Percentiles rank a stretch among this genome's conserved stretches.
phyloP scores from a whole-genome alignment of 2,797 vertebrate species.

The Lutjanus argentimaculatus region DNA sequence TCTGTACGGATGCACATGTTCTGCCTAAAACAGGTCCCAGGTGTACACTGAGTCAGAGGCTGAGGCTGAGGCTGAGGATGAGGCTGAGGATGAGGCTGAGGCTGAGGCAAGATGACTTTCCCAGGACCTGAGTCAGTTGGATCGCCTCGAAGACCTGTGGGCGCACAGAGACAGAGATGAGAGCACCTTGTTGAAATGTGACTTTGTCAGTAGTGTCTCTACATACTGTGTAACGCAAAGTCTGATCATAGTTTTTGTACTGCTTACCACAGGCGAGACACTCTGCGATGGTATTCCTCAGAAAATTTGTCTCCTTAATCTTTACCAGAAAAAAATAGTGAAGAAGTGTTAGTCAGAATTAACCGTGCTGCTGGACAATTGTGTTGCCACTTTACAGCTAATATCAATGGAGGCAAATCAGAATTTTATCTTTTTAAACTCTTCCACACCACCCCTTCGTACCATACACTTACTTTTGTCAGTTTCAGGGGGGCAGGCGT shows the following conservation, averaged over 20 bases:
- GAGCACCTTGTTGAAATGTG: slow-evolving; percentile 13
- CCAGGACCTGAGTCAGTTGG: slow-evolving; percentile 52
- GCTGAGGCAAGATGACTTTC: not conserved
- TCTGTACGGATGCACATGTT: slow-evolving; percentile 88
- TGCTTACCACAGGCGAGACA: slow-evolving; percentile 95
- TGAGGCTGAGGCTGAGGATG: not conserved
- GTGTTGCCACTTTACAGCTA: slow-evolving; percentile 2
- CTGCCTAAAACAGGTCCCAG: slow-evolving; percentile 92
- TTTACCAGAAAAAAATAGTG: slow-evolving; percentile 67
- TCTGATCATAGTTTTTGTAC: not conserved
- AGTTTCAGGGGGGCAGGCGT: too few species aligned
- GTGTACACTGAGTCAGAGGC: slow-evolving; percentile 79
- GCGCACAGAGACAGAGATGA: slow-evolving; percentile 10
- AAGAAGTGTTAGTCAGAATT: slow-evolving; percentile 10
- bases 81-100: slow-evolving; percentile 13
- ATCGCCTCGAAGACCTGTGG: slow-evolving; percentile 60
- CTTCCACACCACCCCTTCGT: too few species aligned
- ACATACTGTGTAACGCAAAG: not conserved
- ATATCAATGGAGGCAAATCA: not conserved
- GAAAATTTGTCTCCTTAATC: slow-evolving; percentile 95
- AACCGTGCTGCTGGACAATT: not conserved
- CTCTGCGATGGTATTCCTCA: slow-evolving; percentile 94
- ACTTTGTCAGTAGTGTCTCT: not conserved
- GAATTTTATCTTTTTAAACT: slow-evolving; percentile 16
- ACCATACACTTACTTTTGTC: too few species aligned